Conservation (phyloP, 2,113 vertebrate species). For the Prunella himalayana region DNA sequence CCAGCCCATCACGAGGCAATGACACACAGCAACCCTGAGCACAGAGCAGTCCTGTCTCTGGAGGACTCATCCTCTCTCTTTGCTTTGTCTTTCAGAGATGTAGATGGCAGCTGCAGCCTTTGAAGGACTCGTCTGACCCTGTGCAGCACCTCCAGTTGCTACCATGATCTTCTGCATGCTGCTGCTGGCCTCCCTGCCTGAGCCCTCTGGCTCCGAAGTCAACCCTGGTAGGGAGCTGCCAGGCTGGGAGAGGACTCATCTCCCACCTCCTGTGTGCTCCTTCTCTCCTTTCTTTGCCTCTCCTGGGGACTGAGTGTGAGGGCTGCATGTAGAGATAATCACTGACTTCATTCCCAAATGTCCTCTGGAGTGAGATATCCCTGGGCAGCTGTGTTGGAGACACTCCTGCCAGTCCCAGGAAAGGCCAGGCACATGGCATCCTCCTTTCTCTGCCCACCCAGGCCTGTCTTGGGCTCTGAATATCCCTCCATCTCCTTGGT, state of each 20-base stretch:
- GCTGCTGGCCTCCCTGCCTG: conserved; percentile 75
- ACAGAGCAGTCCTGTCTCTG: neutral
- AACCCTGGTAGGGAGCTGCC: conserved; percentile 78
- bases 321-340: accelerated
- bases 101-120: conserved; percentile 72
- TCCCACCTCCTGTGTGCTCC: neutral
- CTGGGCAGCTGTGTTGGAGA: neutral
- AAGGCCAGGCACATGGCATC: neutral
- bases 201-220: conserved; percentile 75
- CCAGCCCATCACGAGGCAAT: neutral
- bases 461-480: neutral
- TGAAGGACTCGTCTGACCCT: conserved; percentile 57
- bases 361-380: neutral
- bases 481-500: neutral
- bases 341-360: accelerated
- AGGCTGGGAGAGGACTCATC: neutral
- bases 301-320: accelerated
- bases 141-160: conserved; percentile 35
- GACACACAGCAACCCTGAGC: neutral
- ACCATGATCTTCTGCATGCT: conserved; percentile 88
- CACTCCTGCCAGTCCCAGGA: neutral
- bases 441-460: neutral
- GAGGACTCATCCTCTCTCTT: conserved; percentile 8
- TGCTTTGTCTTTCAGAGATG: conserved; percentile 78
- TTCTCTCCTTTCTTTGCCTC: neutral